phyloP scores from a whole-genome alignment of 2,888 invertebrate genomes.

The Caenorhabditis japonica region DNA sequence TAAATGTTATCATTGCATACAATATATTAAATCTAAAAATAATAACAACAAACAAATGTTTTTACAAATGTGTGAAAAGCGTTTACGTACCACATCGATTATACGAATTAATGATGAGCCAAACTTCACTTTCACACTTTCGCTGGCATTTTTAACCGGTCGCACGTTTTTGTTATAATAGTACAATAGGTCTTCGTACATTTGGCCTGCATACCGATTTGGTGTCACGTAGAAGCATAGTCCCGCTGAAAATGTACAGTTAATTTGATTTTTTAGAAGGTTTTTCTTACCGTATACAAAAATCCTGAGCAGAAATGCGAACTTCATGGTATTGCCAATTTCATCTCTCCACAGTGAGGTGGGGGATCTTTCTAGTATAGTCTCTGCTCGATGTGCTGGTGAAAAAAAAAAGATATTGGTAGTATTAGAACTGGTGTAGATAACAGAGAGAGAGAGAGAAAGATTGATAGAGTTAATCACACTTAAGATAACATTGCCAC shows the following conservation, averaged over 20 bases:
- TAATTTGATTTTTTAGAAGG: not conserved
- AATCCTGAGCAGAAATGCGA: conserved; percentile 44
- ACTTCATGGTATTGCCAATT: conserved; percentile 50
- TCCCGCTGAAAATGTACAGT: conserved; percentile 20
- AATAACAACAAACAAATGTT: too few species aligned
- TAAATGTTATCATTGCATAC: too few species aligned
- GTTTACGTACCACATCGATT: conserved; percentile 75
- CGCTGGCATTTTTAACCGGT: conserved; percentile 76
- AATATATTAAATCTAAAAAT: too few species aligned
- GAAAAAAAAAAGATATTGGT: too few species aligned
- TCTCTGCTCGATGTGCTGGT: too few species aligned
- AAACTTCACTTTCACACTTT: conserved; percentile 75
- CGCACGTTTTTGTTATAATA: conserved; percentile 76
- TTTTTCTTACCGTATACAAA: conserved; percentile 38
- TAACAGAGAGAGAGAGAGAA: conserved; percentile 14
- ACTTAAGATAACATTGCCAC: conserved; percentile 57
- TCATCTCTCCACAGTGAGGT: too few species aligned
- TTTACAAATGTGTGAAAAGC: too few species aligned
- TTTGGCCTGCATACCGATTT: conserved; percentile 64
- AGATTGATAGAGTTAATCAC: conserved; percentile 53
- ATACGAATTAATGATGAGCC: conserved; percentile 76
- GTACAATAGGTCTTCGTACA: conserved; percentile 77
- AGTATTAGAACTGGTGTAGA: not conserved
- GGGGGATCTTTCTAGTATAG: too few species aligned
- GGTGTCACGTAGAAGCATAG: conserved; percentile 38